A percentile compares a stretch with the other conserved stretches of the same genome.
Evolutionary conservation across 2,113 vertebrate genomes (phyloP).

Genomic region (Carassius gibelio): DNA sequence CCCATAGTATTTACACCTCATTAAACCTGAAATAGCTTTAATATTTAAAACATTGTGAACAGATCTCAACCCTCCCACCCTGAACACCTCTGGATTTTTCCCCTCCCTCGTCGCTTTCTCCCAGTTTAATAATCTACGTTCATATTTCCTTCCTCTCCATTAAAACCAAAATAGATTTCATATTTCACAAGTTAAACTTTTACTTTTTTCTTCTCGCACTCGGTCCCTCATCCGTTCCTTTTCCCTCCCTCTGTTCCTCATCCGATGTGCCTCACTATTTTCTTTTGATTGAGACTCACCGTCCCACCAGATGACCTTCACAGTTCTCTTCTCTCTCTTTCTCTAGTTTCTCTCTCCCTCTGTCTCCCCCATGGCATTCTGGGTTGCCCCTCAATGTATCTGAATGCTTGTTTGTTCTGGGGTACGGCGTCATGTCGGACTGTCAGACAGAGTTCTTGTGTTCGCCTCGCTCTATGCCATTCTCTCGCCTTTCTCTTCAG

Average conservation of each 20-base stretch:
- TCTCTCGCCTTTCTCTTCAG: constrained; percentile 35
- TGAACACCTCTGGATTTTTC: constrained; percentile 65
- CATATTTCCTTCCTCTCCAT: constrained; percentile 76
- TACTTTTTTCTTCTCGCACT: constrained; percentile 44
- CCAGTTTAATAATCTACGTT: constrained; percentile 77
- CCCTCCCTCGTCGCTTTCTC: constrained; percentile 60
- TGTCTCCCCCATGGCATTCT: constrained; percentile 51
- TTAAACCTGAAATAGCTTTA: constrained; percentile 84
- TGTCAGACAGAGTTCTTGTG: constrained; percentile 45
- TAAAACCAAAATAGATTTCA: constrained; percentile 79
- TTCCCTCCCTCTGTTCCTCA: constrained; percentile 21
- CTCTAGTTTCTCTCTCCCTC: constrained; percentile 64
- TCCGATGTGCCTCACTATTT: constrained; percentile 59
- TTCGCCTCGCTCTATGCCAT: constrained; percentile 37
- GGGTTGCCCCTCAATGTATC: constrained; percentile 44
- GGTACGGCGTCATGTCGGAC: constrained; percentile 51
- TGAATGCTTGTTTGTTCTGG: constrained; percentile 60
- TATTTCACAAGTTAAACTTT: constrained; percentile 74
- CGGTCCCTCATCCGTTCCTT: constrained; percentile 53
- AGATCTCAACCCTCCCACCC: constrained; percentile 72
- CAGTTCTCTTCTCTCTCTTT: constrained; percentile 47
- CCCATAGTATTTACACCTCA: constrained; percentile 82
- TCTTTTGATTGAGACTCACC: constrained; percentile 41
- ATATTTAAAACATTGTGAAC: constrained; percentile 83
- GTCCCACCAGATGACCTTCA: constrained; percentile 39